phyloP scores from a whole-genome alignment of 2,888 invertebrate genomes.

The Gortyna flavago region DNA sequence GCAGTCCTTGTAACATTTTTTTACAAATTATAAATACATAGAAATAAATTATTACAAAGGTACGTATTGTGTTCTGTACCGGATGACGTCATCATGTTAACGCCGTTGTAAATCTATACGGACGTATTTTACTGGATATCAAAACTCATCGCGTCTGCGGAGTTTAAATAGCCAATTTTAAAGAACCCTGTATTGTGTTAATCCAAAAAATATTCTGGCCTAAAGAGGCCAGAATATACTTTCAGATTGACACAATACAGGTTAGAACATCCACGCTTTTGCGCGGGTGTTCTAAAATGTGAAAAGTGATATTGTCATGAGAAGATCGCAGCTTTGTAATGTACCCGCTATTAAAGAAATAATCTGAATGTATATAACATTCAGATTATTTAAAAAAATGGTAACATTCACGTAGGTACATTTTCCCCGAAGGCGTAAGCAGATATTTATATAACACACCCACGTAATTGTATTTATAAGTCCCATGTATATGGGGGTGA shows the following conservation, averaged over 20 bases:
- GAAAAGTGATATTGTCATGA: neutral
- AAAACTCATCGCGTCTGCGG: neutral
- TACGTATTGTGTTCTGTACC: too few species aligned
- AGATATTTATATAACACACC: neutral
- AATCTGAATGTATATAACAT: neutral
- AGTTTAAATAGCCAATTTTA: neutral
- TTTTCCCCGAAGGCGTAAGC: neutral
- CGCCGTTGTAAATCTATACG: too few species aligned
- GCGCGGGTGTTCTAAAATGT: neutral
- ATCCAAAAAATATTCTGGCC: neutral
- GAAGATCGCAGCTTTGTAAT: neutral
- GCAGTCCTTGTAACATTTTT: too few species aligned
- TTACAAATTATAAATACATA: too few species aligned
- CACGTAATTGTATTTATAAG: slow-evolving; percentile 1
- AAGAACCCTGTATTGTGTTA: neutral
- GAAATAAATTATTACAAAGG: too few species aligned
- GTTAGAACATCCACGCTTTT: too few species aligned
- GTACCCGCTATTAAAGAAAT: neutral
- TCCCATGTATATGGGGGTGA: too few species aligned
- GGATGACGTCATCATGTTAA: too few species aligned
- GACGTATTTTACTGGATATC: neutral
- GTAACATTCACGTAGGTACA: neutral
- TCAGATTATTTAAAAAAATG: too few species aligned
- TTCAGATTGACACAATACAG: too few species aligned
- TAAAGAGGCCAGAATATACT: too few species aligned